phyloP scores from a whole-genome alignment of 2,113 vertebrate species.

The Aptenodytes patagonicus region DNA sequence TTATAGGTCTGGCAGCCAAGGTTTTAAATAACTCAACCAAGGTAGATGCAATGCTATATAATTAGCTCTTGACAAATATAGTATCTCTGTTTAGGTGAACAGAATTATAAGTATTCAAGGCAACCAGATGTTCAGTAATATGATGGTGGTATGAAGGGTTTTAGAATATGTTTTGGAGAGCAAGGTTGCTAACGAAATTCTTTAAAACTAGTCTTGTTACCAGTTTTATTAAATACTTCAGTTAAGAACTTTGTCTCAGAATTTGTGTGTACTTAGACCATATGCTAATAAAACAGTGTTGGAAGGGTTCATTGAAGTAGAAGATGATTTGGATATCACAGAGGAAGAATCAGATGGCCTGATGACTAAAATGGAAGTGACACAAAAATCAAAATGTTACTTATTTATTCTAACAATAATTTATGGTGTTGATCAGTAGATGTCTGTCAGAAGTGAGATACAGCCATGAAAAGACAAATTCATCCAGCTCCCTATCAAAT shows the following conservation, averaged over 20 bases:
- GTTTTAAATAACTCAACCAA: neutral
- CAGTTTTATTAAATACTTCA: neutral
- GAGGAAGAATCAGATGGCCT: neutral
- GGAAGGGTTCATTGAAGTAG: neutral
- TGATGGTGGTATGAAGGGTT: neutral
- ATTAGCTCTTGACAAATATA: neutral
- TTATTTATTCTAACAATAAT: neutral
- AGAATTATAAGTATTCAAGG: neutral
- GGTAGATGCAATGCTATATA: neutral
- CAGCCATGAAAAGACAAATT: neutral
- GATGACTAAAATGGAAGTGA: neutral
- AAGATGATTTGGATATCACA: neutral
- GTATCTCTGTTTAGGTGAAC: neutral
- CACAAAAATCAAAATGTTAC: neutral
- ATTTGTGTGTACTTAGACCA: neutral
- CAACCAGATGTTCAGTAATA: neutral
- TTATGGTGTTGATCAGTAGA: neutral
- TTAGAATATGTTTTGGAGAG: neutral
- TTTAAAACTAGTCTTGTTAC: neutral
- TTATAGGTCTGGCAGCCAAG: neutral
- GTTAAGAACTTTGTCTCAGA: neutral
- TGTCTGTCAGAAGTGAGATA: neutral
- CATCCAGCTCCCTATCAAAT: neutral
- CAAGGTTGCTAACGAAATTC: neutral
- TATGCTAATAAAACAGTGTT: neutral